Evolutionary conservation across 2,888 invertebrate species (phyloP).

Genomic region (Leptinotarsa rubiginosa): DNA sequence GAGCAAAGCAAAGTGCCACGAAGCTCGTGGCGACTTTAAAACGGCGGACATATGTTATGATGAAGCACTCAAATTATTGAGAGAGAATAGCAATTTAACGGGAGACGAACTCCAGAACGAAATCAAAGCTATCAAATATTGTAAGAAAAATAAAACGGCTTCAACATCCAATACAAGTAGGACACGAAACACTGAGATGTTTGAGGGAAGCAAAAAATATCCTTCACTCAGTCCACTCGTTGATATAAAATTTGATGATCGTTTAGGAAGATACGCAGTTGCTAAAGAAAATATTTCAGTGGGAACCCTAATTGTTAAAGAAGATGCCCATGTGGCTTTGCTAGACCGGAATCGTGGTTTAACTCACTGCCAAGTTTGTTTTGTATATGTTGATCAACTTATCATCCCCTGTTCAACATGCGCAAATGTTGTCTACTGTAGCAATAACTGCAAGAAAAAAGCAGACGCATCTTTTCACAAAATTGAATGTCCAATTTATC

Average conservation of each 20-base stretch:
- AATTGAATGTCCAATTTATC: constrained; percentile 1
- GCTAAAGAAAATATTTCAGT: constrained; percentile 1
- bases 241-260: not conserved
- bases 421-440: not conserved
- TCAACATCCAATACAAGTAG: not conserved
- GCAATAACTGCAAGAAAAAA: not conserved
- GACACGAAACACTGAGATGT: not conserved
- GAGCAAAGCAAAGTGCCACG: not conserved
- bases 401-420: not conserved
- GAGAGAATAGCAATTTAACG: not conserved
- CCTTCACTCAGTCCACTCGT: not conserved
- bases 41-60: not conserved
- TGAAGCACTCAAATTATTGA: not conserved
- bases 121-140: not conserved
- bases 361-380: not conserved
- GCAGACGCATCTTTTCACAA: not conserved
- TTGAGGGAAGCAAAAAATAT: not conserved
- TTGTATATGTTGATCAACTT: not conserved
- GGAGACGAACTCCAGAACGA: not conserved
- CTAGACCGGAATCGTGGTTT: not conserved
- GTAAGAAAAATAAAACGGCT: not conserved
- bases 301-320: not conserved
- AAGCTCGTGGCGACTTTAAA: not conserved
- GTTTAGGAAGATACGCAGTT: constrained; percentile 4
- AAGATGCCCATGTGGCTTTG: not conserved